Conservation (phyloP, 2,797 vertebrate genomes). For the Poeciliopsis gracilis region DNA sequence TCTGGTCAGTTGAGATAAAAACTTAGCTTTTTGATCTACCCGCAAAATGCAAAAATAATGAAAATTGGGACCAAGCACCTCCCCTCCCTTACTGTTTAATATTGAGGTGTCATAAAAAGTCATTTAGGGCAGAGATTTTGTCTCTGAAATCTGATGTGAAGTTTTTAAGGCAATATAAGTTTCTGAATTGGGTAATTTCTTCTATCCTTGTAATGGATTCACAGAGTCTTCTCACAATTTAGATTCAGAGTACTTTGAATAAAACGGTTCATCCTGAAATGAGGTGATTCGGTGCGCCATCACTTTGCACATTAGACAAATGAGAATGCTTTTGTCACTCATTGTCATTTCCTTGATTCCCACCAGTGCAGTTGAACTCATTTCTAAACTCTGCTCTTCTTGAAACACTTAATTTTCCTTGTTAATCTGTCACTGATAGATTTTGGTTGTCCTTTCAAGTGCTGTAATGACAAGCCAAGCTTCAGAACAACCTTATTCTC, state of each 20-base stretch:
- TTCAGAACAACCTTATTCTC: constrained; percentile 59
- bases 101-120: constrained; percentile 32
- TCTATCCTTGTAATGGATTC: constrained; percentile 44
- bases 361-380: constrained; percentile 58
- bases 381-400: constrained; percentile 56
- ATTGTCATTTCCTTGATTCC: constrained; percentile 58
- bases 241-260: constrained; percentile 52
- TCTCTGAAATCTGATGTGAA: constrained; percentile 38
- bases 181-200: constrained; percentile 38
- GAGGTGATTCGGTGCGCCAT: constrained; percentile 40
- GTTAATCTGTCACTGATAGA: constrained; percentile 68
- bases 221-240: constrained; percentile 35
- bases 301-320: constrained; percentile 42
- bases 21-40: background rate
- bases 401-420: constrained; percentile 54
- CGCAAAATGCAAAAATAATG: background rate
- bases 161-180: constrained; percentile 24
- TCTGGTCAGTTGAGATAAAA: background rate
- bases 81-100: constrained; percentile 24
- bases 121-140: constrained; percentile 45
- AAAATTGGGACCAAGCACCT: background rate
- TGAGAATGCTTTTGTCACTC: constrained; percentile 50
- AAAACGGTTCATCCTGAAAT: constrained; percentile 45
- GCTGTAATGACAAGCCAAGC: constrained; percentile 59
- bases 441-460: constrained; percentile 61